Conservation (phyloP, 2,113 vertebrate species). For the Cyanoliseus patagonus region DNA sequence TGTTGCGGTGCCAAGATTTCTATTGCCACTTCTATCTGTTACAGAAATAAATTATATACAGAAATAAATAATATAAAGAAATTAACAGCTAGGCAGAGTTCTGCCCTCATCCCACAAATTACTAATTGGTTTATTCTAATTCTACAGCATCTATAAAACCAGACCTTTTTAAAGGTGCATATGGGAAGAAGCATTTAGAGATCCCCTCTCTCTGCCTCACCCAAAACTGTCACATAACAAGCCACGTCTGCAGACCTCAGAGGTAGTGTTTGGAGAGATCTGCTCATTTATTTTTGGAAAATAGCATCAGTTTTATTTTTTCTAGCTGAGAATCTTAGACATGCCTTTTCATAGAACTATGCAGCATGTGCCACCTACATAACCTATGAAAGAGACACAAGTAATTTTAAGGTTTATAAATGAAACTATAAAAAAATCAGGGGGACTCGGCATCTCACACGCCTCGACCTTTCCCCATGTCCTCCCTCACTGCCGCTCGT, state of each 20-base stretch:
- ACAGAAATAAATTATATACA: neutral
- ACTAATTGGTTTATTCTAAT: neutral
- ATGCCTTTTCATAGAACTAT: neutral
- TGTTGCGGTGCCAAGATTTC: neutral
- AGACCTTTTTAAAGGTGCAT: neutral
- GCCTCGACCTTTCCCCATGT: neutral
- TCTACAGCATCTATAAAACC: neutral
- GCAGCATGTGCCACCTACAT: neutral
- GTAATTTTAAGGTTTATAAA: neutral
- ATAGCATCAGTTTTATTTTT: neutral
- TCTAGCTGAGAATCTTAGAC: neutral
- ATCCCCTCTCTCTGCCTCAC: neutral
- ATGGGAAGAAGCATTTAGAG: neutral
- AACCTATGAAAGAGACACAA: neutral
- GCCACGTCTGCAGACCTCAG: accelerated
- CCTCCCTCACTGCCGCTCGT: neutral
- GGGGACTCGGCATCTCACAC: neutral
- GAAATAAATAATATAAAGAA: neutral
- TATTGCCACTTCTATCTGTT: neutral
- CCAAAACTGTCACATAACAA: neutral
- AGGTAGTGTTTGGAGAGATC: neutral
- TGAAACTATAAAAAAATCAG: neutral
- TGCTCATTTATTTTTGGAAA: neutral
- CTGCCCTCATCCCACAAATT: neutral
- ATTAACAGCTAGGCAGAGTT: neutral